Conservation (phyloP, 2,888 invertebrate species). For the Chydorus sphaericus region DNA sequence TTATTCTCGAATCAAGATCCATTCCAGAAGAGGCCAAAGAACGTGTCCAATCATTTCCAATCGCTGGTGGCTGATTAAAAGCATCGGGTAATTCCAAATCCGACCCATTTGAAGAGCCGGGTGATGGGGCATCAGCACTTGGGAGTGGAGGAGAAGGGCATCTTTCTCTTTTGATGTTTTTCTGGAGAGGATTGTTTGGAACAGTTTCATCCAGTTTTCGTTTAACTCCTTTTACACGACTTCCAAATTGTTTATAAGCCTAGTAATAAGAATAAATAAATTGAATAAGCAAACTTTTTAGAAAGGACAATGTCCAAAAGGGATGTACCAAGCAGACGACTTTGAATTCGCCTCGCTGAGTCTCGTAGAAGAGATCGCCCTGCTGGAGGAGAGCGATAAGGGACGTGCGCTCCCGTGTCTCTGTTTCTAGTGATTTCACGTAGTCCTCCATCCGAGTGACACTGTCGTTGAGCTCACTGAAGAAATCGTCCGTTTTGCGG, state of each 20-base stretch:
- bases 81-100: conserved; percentile 45
- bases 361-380: conserved; percentile 73
- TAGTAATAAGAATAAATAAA: conserved; percentile 27
- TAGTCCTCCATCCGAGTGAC: conserved; percentile 63
- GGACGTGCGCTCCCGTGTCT: conserved; percentile 63
- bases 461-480: conserved; percentile 71
- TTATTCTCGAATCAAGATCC: conserved; percentile 8
- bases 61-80: neutral
- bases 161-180: too few species aligned
- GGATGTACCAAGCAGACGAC: conserved; percentile 80
- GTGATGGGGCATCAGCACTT: conserved; percentile 53
- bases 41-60: neutral
- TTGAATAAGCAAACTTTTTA: neutral
- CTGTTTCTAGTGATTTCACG: conserved; percentile 60
- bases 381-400: conserved; percentile 62
- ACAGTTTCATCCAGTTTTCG: conserved; percentile 69
- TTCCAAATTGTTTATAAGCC: conserved; percentile 91
- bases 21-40: neutral
- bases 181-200: conserved; percentile 43
- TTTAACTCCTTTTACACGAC: conserved; percentile 68
- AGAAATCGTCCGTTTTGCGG: conserved; percentile 70
- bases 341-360: conserved; percentile 85
- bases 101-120: conserved; percentile 53
- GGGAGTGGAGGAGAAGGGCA: conserved; percentile 45
- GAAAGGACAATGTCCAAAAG: neutral